A percentile compares a stretch with the other conserved stretches of the same genome.
These are phyloP conservation scores for Chaenocephalus aceratus DNA, from an alignment of 2,113 vertebrate genomes.

Conservation along the genomic window DNA sequence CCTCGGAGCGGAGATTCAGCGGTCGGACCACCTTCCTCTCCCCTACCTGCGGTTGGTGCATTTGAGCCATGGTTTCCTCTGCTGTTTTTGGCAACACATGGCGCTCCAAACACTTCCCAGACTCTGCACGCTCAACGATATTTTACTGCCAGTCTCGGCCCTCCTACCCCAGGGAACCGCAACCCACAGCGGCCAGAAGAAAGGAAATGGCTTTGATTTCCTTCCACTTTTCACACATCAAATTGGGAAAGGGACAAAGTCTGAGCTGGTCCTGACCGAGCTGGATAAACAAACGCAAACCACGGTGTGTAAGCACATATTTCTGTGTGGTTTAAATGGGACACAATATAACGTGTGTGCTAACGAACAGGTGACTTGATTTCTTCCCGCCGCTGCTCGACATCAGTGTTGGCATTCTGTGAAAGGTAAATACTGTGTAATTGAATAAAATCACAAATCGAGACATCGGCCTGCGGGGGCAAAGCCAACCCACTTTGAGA, in stretches of 20 bases:
- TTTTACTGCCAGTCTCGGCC: conserved; percentile 65
- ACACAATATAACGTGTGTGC: conserved; percentile 57
- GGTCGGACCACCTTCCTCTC: conserved; percentile 49
- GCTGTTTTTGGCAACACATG: conserved; percentile 70
- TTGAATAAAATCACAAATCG: conserved; percentile 75
- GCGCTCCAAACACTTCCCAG: conserved; percentile 57
- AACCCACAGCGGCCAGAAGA: conserved; percentile 62
- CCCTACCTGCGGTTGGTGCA: conserved; percentile 58
- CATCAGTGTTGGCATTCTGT: conserved; percentile 74
- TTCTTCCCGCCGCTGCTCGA: conserved; percentile 56
- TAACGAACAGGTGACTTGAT: conserved; percentile 77
- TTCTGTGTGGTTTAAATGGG: conserved; percentile 23
- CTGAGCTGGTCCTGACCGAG: conserved; percentile 49
- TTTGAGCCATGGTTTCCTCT: conserved; percentile 72
- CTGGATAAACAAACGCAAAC: conserved; percentile 69
- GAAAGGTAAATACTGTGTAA: conserved; percentile 75
- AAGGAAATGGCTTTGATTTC: conserved; percentile 81
- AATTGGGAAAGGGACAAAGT: conserved; percentile 46
- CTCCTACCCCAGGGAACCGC: conserved; percentile 60
- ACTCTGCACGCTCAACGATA: conserved; percentile 41
- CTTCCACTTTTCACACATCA: conserved; percentile 81
- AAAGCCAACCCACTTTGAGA: conserved; percentile 33
- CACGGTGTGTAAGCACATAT: conserved; percentile 8
- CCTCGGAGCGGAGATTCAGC: conserved; percentile 5
- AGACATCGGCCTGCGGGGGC: conserved; percentile 50